Base-by-base conservation (phyloP, 2,888 invertebrate genomes). In the Acrobasis repandana region DNA sequence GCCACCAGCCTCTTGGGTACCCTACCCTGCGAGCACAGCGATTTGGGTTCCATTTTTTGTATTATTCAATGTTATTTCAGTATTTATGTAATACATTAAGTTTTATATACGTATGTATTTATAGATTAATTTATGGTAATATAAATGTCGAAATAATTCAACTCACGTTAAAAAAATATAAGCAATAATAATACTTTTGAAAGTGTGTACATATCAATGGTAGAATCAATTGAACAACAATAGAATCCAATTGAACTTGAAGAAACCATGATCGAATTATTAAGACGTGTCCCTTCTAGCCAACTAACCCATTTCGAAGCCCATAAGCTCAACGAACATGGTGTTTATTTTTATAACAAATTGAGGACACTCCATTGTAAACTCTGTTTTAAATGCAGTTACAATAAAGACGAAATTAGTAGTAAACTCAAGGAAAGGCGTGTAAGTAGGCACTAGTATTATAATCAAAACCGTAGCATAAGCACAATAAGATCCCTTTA, bases 401-500 rank as follows among this genome's bases (percentile, higher is more conserved):
- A 15, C n/a, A 50, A 58, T 52, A 51, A 38, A 56, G 50, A 16
- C 36, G 52, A 50, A 61, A 61, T 62, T 63, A 56, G 56, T 58
- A 65, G 48, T 56, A 58, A 33, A 60, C 51, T 16, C 5, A 58
- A 38, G 20, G 48, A 58, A 34, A 58, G 58, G 49, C 58, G 38
- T 59, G 51, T 51, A 59, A 59, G 43, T 71, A 71, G 67, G 68
- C 63, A 67, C 62, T 69, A 71, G 67, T 68, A 66, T 64, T 74
- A 79, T 77, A 78, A 82, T 79, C 77, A 77, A 74, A 77, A 74
- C 72, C 74, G 71, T 83, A 82, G 80, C 77, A 80, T 74, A 77
- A 75, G 73, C 75, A 81, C 79, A 82, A 82, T 79, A 78, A 76
- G 76, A 77, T 71, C 80, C 81, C 79, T 83, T 80, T 82, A 82